Percentiles rank a stretch among this genome's conserved stretches.
These are phyloP conservation scores for Sialis fuliginosa DNA, from an alignment of 2,888 invertebrate genomes.

Conservation along the genomic window DNA sequence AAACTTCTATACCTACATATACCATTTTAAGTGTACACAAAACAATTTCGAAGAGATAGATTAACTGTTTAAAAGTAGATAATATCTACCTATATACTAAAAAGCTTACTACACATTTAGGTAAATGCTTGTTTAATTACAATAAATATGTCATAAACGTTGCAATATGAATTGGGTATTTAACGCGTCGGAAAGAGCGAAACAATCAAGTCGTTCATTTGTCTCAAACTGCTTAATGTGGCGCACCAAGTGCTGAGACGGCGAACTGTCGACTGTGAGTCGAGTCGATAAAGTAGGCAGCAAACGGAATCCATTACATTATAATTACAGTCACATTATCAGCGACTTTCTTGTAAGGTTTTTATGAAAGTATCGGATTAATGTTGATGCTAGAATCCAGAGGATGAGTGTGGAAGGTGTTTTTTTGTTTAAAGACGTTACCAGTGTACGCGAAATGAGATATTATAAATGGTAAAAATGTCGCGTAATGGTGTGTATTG, in stretches of 20 bases:
- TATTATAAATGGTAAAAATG: neutral
- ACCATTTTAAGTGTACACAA: too few species aligned
- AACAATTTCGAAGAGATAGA: too few species aligned
- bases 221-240: neutral
- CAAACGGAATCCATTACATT: conserved; percentile 1
- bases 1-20: too few species aligned
- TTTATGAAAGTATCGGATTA: conserved; percentile 3
- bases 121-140: neutral
- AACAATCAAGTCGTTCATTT: conserved; percentile 1
- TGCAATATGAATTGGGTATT: conserved; percentile 3
- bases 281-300: neutral
- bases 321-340: conserved; percentile 3
- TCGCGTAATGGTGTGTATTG: neutral
- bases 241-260: neutral
- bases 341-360: conserved; percentile 2
- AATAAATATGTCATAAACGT: conserved; percentile 3
- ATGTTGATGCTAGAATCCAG: too few species aligned
- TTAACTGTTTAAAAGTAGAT: too few species aligned
- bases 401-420: too few species aligned
- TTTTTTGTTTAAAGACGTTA: too few species aligned
- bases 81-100: too few species aligned
- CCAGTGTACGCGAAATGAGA: too few species aligned
- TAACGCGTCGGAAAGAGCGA: conserved; percentile 6
- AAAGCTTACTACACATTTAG: too few species aligned
- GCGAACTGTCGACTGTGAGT: too few species aligned